These are phyloP conservation scores for Megathymus violae DNA, from an alignment of 1,140 invertebrate species.

Conservation along the genomic window DNA sequence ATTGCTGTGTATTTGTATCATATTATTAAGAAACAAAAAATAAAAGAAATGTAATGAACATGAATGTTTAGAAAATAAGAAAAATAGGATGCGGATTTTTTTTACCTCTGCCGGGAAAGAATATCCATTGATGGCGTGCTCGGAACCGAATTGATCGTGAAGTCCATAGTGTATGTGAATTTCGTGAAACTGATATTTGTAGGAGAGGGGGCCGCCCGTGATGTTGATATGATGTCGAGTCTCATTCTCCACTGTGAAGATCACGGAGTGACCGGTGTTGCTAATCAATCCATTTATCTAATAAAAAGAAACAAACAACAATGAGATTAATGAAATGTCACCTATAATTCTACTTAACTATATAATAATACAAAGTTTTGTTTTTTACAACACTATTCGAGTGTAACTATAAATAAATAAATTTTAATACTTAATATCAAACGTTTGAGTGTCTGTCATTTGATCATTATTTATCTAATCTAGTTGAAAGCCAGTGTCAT, in stretches of 20 bases:
- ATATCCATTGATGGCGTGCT: conserved; percentile 95
- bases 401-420: no score
- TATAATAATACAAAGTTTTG: neutral
- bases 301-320: conserved; percentile 25
- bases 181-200: conserved; percentile 97
- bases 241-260: conserved; percentile 95
- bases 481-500: no score
- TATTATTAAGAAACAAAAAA: no score
- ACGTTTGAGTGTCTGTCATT: no score
- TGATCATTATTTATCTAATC: no score
- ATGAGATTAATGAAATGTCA: no score
- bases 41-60: no score
- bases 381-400: no score
- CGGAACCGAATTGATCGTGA: conserved; percentile 93
- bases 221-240: conserved; percentile 94
- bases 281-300: conserved; percentile 93
- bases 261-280: conserved; percentile 97
- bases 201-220: conserved; percentile 96
- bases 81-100: conserved; percentile 7
- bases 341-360: no score
- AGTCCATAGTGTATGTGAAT: conserved; percentile 95
- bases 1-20: no score
- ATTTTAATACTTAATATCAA: no score
- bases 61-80: no score
- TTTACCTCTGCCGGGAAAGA: conserved; percentile 96